phyloP scores from a whole-genome alignment of 2,888 invertebrate species.

The Mesorhabditis sp. region DNA sequence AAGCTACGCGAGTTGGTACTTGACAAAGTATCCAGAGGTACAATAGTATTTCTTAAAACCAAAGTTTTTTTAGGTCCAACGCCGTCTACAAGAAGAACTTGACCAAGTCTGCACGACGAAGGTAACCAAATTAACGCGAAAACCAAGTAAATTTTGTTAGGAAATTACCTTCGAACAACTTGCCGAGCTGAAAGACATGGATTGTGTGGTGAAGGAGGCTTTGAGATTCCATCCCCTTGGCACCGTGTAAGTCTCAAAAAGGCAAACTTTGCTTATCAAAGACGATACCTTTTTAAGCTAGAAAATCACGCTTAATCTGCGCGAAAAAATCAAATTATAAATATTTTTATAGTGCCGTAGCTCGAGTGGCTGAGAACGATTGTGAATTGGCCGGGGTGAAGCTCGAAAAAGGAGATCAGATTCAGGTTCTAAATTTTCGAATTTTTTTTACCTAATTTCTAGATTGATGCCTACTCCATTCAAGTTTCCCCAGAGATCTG shows the following conservation, averaged over 20 bases:
- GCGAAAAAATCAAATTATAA: background rate
- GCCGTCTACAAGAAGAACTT: conserved; percentile 23
- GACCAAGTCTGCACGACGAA: conserved; percentile 18
- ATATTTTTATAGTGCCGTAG: background rate
- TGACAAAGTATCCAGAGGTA: conserved; percentile 59
- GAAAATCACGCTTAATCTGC: no score
- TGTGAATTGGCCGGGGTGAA: background rate
- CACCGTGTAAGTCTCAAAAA: conserved; percentile 23
- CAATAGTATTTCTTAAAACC: no score
- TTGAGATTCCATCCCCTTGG: conserved; percentile 29
- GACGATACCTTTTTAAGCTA: no score
- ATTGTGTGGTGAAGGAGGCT: conserved; percentile 32
- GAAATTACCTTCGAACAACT: conserved; percentile 23
- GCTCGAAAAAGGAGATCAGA: background rate
- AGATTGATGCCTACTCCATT: conserved; percentile 7
- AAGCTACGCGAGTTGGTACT: conserved; percentile 60
- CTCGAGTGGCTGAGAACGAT: background rate
- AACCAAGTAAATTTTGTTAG: background rate
- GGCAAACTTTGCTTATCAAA: background rate
- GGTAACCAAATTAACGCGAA: background rate
- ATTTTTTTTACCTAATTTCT: background rate
- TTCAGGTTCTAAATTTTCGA: background rate
- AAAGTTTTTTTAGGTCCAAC: background rate
- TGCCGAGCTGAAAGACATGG: conserved; percentile 30
- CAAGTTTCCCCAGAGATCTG: conserved; percentile 14